Percentiles rank a stretch among this genome's conserved stretches.
Conservation (phyloP, 2,113 vertebrate genomes). For the Gracilinanus agilis region DNA sequence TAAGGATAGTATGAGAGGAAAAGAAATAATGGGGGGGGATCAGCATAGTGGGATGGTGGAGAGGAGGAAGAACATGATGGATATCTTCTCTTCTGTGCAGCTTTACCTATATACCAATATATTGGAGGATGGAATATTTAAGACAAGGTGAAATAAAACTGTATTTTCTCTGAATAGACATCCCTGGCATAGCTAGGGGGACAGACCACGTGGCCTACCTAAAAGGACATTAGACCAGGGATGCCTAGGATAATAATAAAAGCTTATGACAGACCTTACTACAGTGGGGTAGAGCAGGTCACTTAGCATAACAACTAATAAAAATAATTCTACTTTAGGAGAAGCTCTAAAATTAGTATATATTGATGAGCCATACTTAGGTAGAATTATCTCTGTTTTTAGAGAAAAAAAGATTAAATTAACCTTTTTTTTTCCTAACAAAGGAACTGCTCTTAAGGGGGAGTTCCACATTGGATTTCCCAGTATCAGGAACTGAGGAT, state of each 20-base stretch:
- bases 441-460: neutral
- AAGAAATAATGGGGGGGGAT: neutral
- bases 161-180: neutral
- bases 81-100: no score
- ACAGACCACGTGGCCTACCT: neutral
- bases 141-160: neutral
- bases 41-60: no score
- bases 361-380: neutral
- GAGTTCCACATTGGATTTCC: neutral
- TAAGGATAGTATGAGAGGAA: neutral
- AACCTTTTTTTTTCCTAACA: no score
- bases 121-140: no score
- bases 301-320: neutral
- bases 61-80: no score
- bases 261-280: neutral
- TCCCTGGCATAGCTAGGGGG: neutral
- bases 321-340: neutral
- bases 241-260: neutral
- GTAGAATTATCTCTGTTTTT: conserved; percentile 7
- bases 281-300: neutral
- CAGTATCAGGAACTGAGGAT: conserved; percentile 14
- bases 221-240: neutral
- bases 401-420: neutral
- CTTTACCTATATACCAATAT: no score
- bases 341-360: neutral